These are phyloP conservation scores for Machimus atricapillus DNA, from an alignment of 2,888 invertebrate species.

Conservation along the genomic window DNA sequence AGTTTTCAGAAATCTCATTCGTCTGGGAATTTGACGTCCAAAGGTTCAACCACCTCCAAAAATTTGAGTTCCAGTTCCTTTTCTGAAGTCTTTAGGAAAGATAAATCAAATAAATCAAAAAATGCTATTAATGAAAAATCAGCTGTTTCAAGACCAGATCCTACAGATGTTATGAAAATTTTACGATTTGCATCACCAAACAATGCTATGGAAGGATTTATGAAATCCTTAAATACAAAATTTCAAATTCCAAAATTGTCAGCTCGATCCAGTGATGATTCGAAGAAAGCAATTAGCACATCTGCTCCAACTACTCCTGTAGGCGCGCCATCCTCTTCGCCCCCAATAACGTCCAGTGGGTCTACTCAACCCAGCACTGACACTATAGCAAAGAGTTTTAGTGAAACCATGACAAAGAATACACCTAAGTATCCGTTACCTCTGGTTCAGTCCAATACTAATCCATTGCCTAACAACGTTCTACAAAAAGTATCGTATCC, in stretches of 20 bases:
- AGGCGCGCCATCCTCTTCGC: not conserved
- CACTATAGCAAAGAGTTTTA: not conserved
- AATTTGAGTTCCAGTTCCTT: constrained; percentile 56
- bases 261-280: constrained; percentile 60
- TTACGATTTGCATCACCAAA: constrained; percentile 65
- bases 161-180: constrained; percentile 65
- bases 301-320: constrained; percentile 3
- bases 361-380: not conserved
- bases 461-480: not conserved
- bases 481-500: not conserved
- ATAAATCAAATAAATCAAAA: constrained; percentile 39
- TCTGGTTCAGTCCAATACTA: not conserved
- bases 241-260: constrained; percentile 88
- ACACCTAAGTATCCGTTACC: constrained; percentile 39
- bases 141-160: constrained; percentile 40
- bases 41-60: constrained; percentile 52
- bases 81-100: constrained; percentile 41
- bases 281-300: constrained; percentile 40
- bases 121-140: not conserved
- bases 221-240: constrained; percentile 79
- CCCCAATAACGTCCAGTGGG: not conserved
- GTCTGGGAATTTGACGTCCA: constrained; percentile 58
- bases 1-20: constrained; percentile 61
- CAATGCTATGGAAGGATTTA: constrained; percentile 76
- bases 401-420: constrained; percentile 40